Conservation (phyloP, 2,113 vertebrate species). For the Forbesichthys agassizii region DNA sequence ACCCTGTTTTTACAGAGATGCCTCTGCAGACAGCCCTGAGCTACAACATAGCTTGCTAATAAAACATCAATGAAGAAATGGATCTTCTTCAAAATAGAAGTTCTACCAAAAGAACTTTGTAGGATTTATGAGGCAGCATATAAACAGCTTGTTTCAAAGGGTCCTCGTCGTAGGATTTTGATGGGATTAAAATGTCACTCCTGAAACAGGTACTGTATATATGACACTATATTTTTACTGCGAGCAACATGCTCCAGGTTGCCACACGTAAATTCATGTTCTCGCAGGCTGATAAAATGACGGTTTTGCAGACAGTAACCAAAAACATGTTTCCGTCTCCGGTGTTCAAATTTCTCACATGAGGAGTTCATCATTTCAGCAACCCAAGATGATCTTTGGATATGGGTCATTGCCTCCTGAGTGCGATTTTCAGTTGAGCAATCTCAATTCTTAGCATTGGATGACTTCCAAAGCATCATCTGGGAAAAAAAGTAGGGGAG, state of each 20-base stretch:
- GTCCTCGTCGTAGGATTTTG: constrained; percentile 10
- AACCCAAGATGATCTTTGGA: constrained; percentile 54
- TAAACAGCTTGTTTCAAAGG: background rate
- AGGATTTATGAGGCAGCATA: background rate
- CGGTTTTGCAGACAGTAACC: constrained; percentile 2
- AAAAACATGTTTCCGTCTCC: constrained; percentile 32
- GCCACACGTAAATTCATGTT: constrained; percentile 16
- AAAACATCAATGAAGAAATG: background rate
- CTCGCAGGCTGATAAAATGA: constrained; percentile 6
- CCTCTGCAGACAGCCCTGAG: background rate
- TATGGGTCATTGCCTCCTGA: constrained; percentile 40
- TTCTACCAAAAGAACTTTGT: background rate
- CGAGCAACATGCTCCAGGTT: constrained; percentile 14
- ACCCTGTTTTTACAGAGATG: background rate
- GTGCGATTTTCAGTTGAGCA: constrained; percentile 46
- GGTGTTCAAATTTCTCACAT: constrained; percentile 38
- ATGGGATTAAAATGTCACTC: constrained; percentile 1
- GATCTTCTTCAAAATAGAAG: background rate
- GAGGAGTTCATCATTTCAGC: constrained; percentile 56
- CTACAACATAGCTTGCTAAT: background rate
- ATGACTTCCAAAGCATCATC: constrained; percentile 23
- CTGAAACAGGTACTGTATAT: constrained; percentile 16
- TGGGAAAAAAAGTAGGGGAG: background rate
- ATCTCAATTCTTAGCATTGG: constrained; percentile 28
- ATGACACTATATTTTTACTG: constrained; percentile 19